Base-by-base conservation (phyloP, 1,140 invertebrate genomes). In the Cydia strobilella region DNA sequence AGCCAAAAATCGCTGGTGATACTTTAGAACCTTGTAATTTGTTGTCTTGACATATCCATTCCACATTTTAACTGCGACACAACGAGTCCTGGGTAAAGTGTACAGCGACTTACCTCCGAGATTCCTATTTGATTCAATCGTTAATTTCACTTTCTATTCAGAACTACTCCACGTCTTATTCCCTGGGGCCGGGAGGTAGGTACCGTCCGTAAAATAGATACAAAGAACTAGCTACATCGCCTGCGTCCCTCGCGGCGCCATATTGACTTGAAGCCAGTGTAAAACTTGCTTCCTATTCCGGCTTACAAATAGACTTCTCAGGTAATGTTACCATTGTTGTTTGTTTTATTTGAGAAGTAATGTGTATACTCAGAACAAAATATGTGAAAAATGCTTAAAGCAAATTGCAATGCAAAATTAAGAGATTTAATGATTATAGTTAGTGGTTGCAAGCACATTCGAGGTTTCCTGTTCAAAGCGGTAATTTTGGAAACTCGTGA, bases 231-330 rank as follows among this genome's bases (percentile, higher is more conserved):
- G 20, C 48, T 7, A n/a, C 48, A n/a, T 6, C 48, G n/a, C 4
- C 54, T 7, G 54, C 9, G 54, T 59, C 54, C 20, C 54, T 59
- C n/a, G 54, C 20, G 54, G 54, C 54, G 10, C 54, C 54, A 12
- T 23, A 59, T 59, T 59, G 54, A 23, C 54, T 59, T 23, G 54
- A n/a, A n/a, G n/a, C n/a, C 20, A 59, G 54, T 7, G 54, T 59
- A 59, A 59, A 59, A 59, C 54, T 59, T 59, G 54, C 54, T 59
- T 59, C 54, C 54, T 59, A 59, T 59, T 23, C 54, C 54, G 20
- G n/a, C 54, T 59, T 59, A 59, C 54, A 59, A 59, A 59, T 59
- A 59, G 18, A 59, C 54, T 54, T 54, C 51, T 23, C 54, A 59
- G 54, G 51, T 54, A 54, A 59, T 23, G 54, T 20, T 59, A 23